phyloP scores from a whole-genome alignment of 1,140 invertebrate species.

The Drosophila paulistorum region DNA sequence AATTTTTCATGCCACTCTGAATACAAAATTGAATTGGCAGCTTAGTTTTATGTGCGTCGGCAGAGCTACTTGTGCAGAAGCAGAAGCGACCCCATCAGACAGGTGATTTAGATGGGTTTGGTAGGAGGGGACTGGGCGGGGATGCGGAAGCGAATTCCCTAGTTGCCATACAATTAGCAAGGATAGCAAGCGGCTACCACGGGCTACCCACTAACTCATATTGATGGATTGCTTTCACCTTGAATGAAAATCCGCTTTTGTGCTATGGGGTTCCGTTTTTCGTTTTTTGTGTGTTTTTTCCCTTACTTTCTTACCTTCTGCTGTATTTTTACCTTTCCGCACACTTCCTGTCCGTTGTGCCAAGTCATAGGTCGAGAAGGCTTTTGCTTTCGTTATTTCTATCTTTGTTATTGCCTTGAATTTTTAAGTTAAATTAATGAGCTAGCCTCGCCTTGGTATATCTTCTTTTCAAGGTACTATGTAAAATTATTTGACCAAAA shows the following conservation, averaged over 20 bases:
- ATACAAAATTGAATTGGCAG: constrained; percentile 80
- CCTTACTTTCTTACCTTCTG: constrained; percentile 5
- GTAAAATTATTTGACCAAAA: constrained; percentile 80
- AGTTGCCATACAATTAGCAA: constrained; percentile 77
- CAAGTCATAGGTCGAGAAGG: constrained; percentile 14
- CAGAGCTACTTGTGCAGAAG: constrained; percentile 48
- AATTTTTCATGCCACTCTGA: constrained; percentile 81
- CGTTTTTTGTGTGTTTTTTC: constrained; percentile 10
- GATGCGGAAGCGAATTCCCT: constrained; percentile 28
- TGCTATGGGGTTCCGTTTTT: constrained; percentile 61
- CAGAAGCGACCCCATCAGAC: constrained; percentile 7
- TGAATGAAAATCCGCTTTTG: constrained; percentile 81
- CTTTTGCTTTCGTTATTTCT: constrained; percentile 35
- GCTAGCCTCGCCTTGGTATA: constrained; percentile 42
- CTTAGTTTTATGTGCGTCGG: constrained; percentile 68
- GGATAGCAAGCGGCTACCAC: constrained; percentile 22
- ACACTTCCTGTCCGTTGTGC: constrained; percentile 45
- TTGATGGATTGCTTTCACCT: constrained; percentile 82
- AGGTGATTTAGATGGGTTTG: constrained; percentile 31
- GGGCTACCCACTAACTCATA: constrained; percentile 30
- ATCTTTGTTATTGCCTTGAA: constrained; percentile 49
- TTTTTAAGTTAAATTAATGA: constrained; percentile 81
- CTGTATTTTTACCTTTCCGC: constrained; percentile 60
- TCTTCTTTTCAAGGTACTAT: constrained; percentile 51
- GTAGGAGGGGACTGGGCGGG: neutral